Evolutionary conservation across 2,113 vertebrate genomes (phyloP), one percentile per base, ranked within the genome.

Genomic region (Tonatia bakeri): DNA sequence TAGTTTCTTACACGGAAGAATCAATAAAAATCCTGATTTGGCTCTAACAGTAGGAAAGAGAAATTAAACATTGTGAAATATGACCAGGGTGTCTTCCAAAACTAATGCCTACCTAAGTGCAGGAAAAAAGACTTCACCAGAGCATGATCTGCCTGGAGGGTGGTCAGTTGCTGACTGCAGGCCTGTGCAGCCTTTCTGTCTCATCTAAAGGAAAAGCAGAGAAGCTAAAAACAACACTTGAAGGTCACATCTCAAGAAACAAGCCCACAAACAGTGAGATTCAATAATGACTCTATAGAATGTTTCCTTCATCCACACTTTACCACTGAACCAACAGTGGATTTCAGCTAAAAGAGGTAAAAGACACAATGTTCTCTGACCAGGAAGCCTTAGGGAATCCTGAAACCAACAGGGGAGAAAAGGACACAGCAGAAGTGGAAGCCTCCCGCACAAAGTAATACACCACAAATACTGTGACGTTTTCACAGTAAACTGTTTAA

Each of bases 81-180:
- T 4, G 28, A 36, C 36, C 67, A 79, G 5, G 16, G 8, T 13
- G 43, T n/a, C 82, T 28, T 61, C 61, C 22, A 4, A 33, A 75
- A 43, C 17, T 54, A 59, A 67, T 10, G 19, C 3, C 22, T 64
- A 22, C 2, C 14, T 54, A 28, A 31, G 0, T 47, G 22, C 56
- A n/a, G 2, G 8, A 8, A 26, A 76, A 86, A 86, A 54, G 31
- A 64, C 24, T 65, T 59, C 16, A 17, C 28, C 3, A 8, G 13
- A 82, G 3, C 3, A 28, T 28, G 28, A 54, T 47, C 22, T 0
- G 26, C 0, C 20, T 11, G 7, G 9, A 1, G 3, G 4, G 7
- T 38, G 12, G 9, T 14, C 17, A 10, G 22, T 45, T 45, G 19
- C 17, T 64, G 59, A 40, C 13, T 13, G 0, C 6, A 52, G 56